Evolutionary conservation across 2,113 vertebrate species (phyloP).

Genomic region (Dasyurus viverrinus): DNA sequence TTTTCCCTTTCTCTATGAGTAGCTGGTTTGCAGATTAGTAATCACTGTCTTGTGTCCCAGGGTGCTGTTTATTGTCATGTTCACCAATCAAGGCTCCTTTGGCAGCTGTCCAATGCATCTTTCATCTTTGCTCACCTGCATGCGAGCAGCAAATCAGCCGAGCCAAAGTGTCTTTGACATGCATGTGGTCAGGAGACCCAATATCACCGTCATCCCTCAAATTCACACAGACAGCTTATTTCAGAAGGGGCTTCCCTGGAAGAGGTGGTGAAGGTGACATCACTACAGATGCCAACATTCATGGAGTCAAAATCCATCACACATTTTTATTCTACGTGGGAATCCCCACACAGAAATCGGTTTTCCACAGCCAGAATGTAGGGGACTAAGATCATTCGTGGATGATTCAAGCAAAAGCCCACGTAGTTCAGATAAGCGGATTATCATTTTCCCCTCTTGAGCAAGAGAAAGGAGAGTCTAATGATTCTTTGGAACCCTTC

Average conservation of each 20-base stretch:
- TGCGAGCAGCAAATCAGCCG: not conserved
- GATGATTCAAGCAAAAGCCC: not conserved
- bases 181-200: not conserved
- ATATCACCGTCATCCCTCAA: not conserved
- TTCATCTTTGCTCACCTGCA: not conserved
- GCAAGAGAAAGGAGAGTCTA: not conserved
- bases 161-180: conserved; percentile 1
- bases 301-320: not conserved
- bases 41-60: not conserved
- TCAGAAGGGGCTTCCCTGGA: not conserved
- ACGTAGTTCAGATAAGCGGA: not conserved
- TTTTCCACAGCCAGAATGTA: not conserved
- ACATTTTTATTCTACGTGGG: not conserved
- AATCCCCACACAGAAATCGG: not conserved
- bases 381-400: not conserved
- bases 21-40: not conserved
- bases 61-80: not conserved
- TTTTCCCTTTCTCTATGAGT: not conserved
- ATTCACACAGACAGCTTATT: not conserved
- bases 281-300: not conserved
- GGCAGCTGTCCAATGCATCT: not conserved
- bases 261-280: not conserved
- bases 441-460: not conserved
- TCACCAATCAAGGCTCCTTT: not conserved
- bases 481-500: not conserved